phyloP scores from a whole-genome alignment of 2,888 invertebrate genomes.

The Platerodrilus igneus region DNA sequence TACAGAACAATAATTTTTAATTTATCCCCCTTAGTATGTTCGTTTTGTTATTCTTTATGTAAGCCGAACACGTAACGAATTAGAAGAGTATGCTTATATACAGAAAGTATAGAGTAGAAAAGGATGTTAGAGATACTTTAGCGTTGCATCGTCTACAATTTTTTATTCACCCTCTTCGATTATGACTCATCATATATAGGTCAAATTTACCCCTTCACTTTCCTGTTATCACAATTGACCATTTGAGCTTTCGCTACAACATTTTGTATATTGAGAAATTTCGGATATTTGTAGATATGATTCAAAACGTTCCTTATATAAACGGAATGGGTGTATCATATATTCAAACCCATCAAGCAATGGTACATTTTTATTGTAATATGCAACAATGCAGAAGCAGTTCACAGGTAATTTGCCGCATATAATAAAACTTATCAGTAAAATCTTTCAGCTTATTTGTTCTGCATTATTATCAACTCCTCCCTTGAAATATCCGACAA shows the following conservation, averaged over 20 bases:
- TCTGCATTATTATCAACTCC: slow-evolving; percentile 35
- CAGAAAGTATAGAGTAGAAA: slow-evolving; percentile 1
- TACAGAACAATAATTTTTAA: slow-evolving; percentile 26
- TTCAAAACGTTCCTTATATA: too few relatives aligned
- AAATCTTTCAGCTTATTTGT: slow-evolving; percentile 40
- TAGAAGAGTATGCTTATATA: slow-evolving; percentile 6
- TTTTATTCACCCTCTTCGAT: slow-evolving; percentile 25
- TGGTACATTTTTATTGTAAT: slow-evolving; percentile 12
- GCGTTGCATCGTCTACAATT: slow-evolving; percentile 11
- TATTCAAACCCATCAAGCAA: slow-evolving; percentile 9
- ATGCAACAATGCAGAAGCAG: slow-evolving; percentile 15
- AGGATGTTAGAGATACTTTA: slow-evolving; percentile 4
- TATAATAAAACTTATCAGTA: slow-evolving; percentile 23
- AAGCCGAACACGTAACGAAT: slow-evolving; percentile 8
- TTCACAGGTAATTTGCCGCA: slow-evolving; percentile 25
- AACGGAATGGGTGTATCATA: slow-evolving; percentile 1
- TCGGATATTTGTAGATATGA: too few relatives aligned
- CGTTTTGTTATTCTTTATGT: slow-evolving; percentile 8
- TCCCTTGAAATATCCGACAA: slow-evolving; percentile 37
- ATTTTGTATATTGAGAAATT: too few relatives aligned
- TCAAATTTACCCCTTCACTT: slow-evolving; percentile 25
- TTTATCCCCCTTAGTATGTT: slow-evolving; percentile 21
- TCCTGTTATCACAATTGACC: slow-evolving; percentile 19
- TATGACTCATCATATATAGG: slow-evolving; percentile 30
- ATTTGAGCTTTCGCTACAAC: slow-evolving; percentile 11